phyloP scores from a whole-genome alignment of 2,888 invertebrate genomes.

The Synergus laeviventris region DNA sequence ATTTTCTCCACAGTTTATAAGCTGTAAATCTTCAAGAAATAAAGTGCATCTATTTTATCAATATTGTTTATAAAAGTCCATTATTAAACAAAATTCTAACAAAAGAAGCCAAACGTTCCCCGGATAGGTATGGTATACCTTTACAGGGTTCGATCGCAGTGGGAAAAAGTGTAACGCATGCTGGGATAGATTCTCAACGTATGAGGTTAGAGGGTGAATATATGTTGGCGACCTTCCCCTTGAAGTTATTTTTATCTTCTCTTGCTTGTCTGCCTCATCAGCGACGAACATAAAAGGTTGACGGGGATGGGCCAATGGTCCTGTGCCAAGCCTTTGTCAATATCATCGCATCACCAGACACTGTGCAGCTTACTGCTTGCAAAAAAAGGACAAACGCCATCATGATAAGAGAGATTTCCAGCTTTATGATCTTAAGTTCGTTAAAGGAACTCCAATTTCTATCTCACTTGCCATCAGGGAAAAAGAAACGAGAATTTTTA shows the following conservation, averaged over 20 bases:
- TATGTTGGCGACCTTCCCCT: conserved; percentile 29
- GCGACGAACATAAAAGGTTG: conserved; percentile 18
- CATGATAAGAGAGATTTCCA: background rate
- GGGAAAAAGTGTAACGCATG: conserved; percentile 8
- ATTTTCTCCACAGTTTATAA: conserved; percentile 8
- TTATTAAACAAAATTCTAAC: background rate
- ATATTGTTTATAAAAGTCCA: background rate
- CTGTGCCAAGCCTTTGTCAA: conserved; percentile 31
- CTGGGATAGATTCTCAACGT: background rate
- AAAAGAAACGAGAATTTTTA: background rate
- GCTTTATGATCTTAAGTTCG: background rate
- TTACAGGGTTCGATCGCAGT: background rate
- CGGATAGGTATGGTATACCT: background rate
- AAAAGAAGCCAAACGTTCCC: background rate
- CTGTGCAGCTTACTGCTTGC: background rate
- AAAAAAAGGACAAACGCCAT: conserved; percentile 11
- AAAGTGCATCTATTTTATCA: background rate
- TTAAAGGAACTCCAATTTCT: background rate
- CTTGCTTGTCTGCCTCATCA: conserved; percentile 23
- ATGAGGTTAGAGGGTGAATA: conserved; percentile 36
- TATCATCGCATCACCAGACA: conserved; percentile 27
- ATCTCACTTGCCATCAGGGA: background rate
- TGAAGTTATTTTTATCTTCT: conserved; percentile 35
- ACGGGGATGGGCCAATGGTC: conserved; percentile 24
- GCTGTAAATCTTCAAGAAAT: background rate